Evolutionary conservation across 2,113 vertebrate genomes (phyloP), one percentile per base, ranked within the genome.

Genomic region (Glaucomys volans): DNA sequence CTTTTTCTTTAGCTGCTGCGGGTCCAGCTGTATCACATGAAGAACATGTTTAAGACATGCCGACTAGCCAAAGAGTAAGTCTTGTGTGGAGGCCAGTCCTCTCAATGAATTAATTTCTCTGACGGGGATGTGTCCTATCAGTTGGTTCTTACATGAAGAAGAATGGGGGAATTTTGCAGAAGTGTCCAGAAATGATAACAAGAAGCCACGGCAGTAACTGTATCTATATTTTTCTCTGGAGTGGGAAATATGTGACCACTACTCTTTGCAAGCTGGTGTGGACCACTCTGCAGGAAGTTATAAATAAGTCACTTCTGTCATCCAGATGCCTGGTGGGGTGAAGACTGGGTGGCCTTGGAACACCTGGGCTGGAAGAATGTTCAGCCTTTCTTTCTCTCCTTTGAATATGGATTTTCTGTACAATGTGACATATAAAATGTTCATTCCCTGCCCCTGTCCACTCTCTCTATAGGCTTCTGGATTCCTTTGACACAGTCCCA

Each of bases 11-110:
- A 99, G 99, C 98, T 99, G 91, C 97, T 99, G 59, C 99, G 99
- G 91, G 97, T 99, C 96, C 99, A 99, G 97, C 98, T 99, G 74
- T 99, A 99, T 97, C 99, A 99, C 98, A 99, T 99, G 99, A 99
- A 99, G 98, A 99, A 99, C 97, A 99, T 99, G 98, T 99, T 99
- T 96, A 99, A 99, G 98, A 99, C 99, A 0, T 99, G 99, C 94
- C 99, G 99, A 17, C 97, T 99, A 67, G 99, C 99, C 92, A 99
- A 99, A 98, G 98, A 99, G 99, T 99, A 98, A 99, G 99, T 97
- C 37, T 64, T 0, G 0, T 18, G 12, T 66, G 89, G 94, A 72
- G 72, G 32, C n/a, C 74, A 71, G 54, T n/a, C 74, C 62, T 91
- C 35, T 35, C 67, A 67, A 40, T 59, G 67, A 28, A 24, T 50